phyloP scores from a whole-genome alignment of 1,140 invertebrate species.

The Drosophila sturtevanti region DNA sequence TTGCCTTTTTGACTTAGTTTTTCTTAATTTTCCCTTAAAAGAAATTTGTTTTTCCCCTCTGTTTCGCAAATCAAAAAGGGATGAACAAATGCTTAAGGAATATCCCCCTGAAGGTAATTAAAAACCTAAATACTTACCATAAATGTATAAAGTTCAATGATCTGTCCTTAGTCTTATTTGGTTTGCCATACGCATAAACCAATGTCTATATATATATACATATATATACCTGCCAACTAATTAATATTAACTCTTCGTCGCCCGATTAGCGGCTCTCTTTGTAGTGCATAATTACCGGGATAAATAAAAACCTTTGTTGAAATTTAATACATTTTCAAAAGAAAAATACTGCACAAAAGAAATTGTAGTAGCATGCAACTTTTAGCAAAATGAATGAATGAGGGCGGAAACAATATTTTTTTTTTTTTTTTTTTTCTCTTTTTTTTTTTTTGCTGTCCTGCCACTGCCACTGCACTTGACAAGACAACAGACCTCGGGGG shows the following conservation, averaged over 20 bases:
- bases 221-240: slow-evolving; percentile 17
- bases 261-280: slow-evolving; percentile 64
- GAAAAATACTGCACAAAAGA: slow-evolving; percentile 32
- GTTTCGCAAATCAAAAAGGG: no score
- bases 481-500: slow-evolving; percentile 20
- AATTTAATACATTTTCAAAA: slow-evolving; percentile 72
- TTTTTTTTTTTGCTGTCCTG: slow-evolving; percentile 47
- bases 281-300: slow-evolving; percentile 25
- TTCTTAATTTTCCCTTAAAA: no score
- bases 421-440: no score
- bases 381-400: background rate
- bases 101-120: no score
- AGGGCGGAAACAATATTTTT: slow-evolving; percentile 36
- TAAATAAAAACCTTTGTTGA: slow-evolving; percentile 58
- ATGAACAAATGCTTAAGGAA: no score
- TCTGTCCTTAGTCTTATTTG: background rate
- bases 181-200: background rate
- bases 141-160: background rate
- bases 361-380: slow-evolving; percentile 38
- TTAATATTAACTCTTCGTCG: slow-evolving; percentile 38
- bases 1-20: no score
- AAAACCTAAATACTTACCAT: no score
- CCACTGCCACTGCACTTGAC: slow-evolving; percentile 64
- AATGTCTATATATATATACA: no score
- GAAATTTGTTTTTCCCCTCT: no score